phyloP scores from a whole-genome alignment of 1,140 invertebrate species.

The Ladona fulva region DNA sequence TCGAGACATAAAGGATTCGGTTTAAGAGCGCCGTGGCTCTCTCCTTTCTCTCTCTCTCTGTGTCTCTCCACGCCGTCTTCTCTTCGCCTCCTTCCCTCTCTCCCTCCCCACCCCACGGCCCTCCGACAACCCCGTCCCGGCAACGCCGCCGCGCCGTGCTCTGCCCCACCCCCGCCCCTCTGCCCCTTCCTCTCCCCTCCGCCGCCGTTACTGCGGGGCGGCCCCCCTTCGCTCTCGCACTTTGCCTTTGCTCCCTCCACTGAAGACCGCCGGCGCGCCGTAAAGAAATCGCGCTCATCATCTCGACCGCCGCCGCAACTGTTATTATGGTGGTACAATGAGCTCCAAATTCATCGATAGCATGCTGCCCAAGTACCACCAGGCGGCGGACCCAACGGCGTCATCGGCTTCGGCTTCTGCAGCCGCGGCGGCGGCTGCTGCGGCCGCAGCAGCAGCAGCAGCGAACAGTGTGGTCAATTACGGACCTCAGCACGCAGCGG shows the following conservation, averaged over 20 bases:
- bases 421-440: conserved; percentile 42
- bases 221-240: background rate
- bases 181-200: background rate
- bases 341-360: conserved; percentile 95
- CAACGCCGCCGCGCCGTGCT: background rate
- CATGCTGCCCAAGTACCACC: conserved; percentile 90
- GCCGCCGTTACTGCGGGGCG: background rate
- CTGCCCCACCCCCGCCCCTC: background rate
- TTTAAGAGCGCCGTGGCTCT: conserved; percentile 14
- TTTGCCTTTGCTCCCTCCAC: background rate
- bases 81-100: background rate
- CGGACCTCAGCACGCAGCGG: conserved; percentile 34
- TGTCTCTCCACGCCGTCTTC: background rate
- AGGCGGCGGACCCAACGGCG: conserved; percentile 52
- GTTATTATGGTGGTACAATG: conserved; percentile 49
- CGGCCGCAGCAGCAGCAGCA: conserved; percentile 31
- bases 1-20: conserved; percentile 27
- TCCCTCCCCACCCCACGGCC: background rate
- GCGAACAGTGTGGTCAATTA: conserved; percentile 31
- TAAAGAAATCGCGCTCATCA: conserved; percentile 9
- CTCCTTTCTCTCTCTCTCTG: background rate
- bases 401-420: conserved; percentile 40
- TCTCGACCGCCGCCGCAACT: background rate
- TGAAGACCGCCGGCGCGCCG: background rate
- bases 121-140: background rate